Evolutionary conservation across 2,888 invertebrate genomes (phyloP).

Genomic region (Coelopa pilipes): DNA sequence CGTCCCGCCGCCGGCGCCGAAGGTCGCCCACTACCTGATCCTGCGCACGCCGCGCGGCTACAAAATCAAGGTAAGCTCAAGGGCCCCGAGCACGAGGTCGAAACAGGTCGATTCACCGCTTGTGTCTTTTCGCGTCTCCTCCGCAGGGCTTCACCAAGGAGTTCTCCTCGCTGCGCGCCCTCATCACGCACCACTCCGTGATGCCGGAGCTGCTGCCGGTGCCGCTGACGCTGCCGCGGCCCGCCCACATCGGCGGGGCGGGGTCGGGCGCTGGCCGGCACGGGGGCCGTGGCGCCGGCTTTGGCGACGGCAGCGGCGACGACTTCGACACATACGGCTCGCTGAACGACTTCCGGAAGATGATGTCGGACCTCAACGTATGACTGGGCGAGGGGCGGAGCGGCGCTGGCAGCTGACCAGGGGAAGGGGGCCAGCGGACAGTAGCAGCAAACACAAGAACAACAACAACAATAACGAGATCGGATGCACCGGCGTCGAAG

Average conservation of each 20-base stretch:
- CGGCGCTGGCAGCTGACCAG: conserved; percentile 28
- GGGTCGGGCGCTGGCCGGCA: conserved; percentile 37
- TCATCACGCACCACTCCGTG: conserved; percentile 97
- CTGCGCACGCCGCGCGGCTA: conserved; percentile 87
- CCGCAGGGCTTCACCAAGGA: conserved; percentile 98
- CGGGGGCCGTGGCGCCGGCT: conserved; percentile 40
- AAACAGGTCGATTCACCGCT: neutral
- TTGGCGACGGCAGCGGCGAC: conserved; percentile 65
- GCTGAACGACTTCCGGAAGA: conserved; percentile 78
- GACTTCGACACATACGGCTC: conserved; percentile 81
- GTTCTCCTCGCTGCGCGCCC: conserved; percentile 88
- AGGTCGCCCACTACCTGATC: conserved; percentile 94
- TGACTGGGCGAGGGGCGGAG: conserved; percentile 51
- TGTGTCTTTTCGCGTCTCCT: too few relatives aligned
- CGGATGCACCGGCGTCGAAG: neutral
- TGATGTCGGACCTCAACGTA: conserved; percentile 80
- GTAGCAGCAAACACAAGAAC: neutral
- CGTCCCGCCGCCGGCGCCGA: conserved; percentile 84
- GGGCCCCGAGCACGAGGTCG: neutral
- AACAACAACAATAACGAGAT: conserved; percentile 12
- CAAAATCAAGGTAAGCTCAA: conserved; percentile 83
- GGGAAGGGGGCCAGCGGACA: neutral
- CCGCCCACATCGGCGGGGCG: conserved; percentile 50
- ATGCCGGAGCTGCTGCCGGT: conserved; percentile 97
- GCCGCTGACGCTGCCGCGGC: conserved; percentile 83